Evolutionary conservation across 2,888 invertebrate genomes (phyloP), one percentile per base, ranked within the genome.

Genomic region (Cheilosia grossa): DNA sequence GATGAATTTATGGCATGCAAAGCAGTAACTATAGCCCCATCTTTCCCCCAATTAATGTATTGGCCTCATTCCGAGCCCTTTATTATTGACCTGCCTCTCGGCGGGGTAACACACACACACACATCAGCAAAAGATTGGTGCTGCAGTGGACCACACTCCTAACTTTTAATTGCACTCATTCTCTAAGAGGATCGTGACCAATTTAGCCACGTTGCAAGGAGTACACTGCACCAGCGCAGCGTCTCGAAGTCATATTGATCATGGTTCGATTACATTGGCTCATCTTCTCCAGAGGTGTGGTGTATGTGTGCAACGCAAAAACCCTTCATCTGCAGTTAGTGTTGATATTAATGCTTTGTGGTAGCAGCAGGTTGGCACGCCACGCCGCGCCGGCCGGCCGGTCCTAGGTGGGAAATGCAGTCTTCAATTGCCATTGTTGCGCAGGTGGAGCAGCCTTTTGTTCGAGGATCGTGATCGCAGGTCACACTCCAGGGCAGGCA

Each of bases 111-210:
- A 72, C 49, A 1, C n/a, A 9, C 27, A 19, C 51, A 61, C n/a
- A 47, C 42, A 73, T 66, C 33, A 59, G 51, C 33, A 56, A 37
- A n/a, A 21, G 42, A 75, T 33, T 33, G 33, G 58, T 53, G 24
- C 21, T 37, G 33, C 44, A 44, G 24, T 49, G 54, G 66, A 44
- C 54, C 54, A 37, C 58, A 44, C 53, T 74, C 54, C 54, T 30
- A 58, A 40, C 58, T 79, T 83, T 83, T 83, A 83, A 83, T 83
- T 83, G 74, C 64, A 58, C 64, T 40, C 63, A 79, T 83, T 59
- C 42, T 44, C 10, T 24, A 59, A 67, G 54, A 63, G 44, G 73
- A 69, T 79, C 83, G 83, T 83, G 83, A 79, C 64, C 51, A 51
- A 78, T 63, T 73, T 61, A 51, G 15, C 21, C 56, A 37, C 10